Evolutionary conservation across 2,888 invertebrate species (phyloP), one percentile per base, ranked within the genome.

Genomic region (Coremacera marginata): DNA sequence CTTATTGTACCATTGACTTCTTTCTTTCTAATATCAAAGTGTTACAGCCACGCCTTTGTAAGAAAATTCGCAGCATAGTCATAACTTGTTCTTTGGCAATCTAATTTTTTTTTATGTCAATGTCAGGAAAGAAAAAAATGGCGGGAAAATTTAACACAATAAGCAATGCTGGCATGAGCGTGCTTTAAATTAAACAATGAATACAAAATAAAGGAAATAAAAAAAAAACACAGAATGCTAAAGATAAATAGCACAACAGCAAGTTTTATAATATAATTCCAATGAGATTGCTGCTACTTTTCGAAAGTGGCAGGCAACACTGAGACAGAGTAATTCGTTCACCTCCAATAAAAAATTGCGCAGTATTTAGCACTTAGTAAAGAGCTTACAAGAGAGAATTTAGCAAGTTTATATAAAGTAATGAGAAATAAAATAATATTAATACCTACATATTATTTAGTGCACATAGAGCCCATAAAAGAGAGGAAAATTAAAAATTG

Each of bases 91-190:
- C 11, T 44, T 44, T 44, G 44, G 44, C 14, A 44, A 44, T 11
- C 11, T 49, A 67, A 2, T n/a, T 37, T 19, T 67, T 44, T 31
- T 31, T 31, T 31, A 14, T 67, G 27, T 75, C 31, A 9, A 27
- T 51, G 70, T 70, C 44, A 57, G 16, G 22, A 63, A 34, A 60
- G 31, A 31, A 70, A 70, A n/a, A 67, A 67, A n/a, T 67, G 75
- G 78, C 75, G 75, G 78, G 75, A 78, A 75, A 78, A 7, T 49
- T 74, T 70, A 67, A 62, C 22, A 63, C 57, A 51, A 77, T 63
- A 72, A 76, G 34, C 67, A 25, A n/a, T 77, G 62, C 52, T 70
- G 62, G 34, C 73, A 62, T 70, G 65, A 74, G 63, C 70, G 70
- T 49, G 67, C 62, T 62, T 67, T 68, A 44, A 67, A 71, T 55